Evolutionary conservation across 1,140 invertebrate species (phyloP), one percentile per base, ranked within the genome.

Genomic region (Trachelipus rathkii): DNA sequence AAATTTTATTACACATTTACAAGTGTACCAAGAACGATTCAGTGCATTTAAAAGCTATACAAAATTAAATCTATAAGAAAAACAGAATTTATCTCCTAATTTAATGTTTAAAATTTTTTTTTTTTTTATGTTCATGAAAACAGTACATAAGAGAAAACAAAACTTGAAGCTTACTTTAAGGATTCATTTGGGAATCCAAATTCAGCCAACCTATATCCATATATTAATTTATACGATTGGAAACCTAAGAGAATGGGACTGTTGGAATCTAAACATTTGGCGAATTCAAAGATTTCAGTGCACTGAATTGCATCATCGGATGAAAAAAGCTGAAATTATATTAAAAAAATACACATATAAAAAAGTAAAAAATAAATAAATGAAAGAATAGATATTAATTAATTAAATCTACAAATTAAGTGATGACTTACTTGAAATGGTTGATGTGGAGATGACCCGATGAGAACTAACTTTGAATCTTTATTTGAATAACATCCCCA

Each of bases 201-300:
- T 69, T 78, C 77, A 23, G 77, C 73, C 2, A 78, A 60, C 67
- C 77, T 76, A 4, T 75, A 66, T 13, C 73, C 77, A 73, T 78
- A 78, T 21, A 78, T 72, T 13, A 78, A 66, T 45, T 78, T 78
- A 46, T 78, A 88, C 87, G 77, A 68, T 33, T 78, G 77, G 77
- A 78, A 78, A 53, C 53, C 73, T 15, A 69, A 60, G 82, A 92
- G 94, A 53, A 89, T 86, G n/a, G 90, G 88, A 82, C 93, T 91
- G 78, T 90, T 84, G 60, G 33, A 46, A 45, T 76, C 91, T 44
- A 97, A 87, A 78, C 91, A 91, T 69, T 92, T 89, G 0, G 94
- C 95, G 85, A 95, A 98, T 85, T 97, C 95, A 84, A 95, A 97
- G 72, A 97, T 92, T 86, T 97, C 94, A 0, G 95, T 97, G 83